Percentiles rank a stretch among this genome's conserved stretches.
phyloP scores from a whole-genome alignment of 2,797 vertebrate genomes.

The Lutjanus campechanus region DNA sequence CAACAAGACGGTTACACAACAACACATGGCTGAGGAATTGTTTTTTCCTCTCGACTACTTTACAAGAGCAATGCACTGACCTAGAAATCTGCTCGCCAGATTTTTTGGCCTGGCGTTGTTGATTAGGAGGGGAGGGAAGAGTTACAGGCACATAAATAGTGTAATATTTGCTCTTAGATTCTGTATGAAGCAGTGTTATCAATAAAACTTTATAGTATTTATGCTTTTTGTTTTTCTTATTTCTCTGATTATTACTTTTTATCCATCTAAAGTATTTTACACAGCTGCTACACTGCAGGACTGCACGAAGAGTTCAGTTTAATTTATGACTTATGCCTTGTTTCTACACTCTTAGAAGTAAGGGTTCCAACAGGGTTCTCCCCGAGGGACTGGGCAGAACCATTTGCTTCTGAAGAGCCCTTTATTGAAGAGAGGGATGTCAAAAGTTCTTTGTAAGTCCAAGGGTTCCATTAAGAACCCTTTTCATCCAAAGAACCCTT shows the following conservation, averaged over 20 bases:
- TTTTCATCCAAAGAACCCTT: too few species aligned
- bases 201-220: slow-evolving; percentile 7
- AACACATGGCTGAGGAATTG: slow-evolving; percentile 73
- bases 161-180: slow-evolving; percentile 17
- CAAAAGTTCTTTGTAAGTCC: too few species aligned
- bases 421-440: too few species aligned
- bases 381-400: too few species aligned
- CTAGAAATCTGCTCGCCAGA: slow-evolving; percentile 85
- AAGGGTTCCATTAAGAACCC: too few species aligned
- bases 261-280: not conserved
- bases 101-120: slow-evolving; percentile 60
- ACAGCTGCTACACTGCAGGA: not conserved
- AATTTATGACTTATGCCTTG: not conserved
- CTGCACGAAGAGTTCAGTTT: not conserved
- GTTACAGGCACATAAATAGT: slow-evolving; percentile 47
- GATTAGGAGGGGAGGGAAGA: slow-evolving; percentile 37
- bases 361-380: too few species aligned
- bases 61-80: slow-evolving; percentile 73
- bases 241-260: not conserved
- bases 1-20: slow-evolving; percentile 69
- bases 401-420: too few species aligned
- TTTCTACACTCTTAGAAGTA: not conserved
- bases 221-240: not conserved
- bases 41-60: slow-evolving; percentile 58
- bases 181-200: not conserved